Evolutionary conservation across 2,888 invertebrate species (phyloP).

Genomic region (Coecobrya sp.): DNA sequence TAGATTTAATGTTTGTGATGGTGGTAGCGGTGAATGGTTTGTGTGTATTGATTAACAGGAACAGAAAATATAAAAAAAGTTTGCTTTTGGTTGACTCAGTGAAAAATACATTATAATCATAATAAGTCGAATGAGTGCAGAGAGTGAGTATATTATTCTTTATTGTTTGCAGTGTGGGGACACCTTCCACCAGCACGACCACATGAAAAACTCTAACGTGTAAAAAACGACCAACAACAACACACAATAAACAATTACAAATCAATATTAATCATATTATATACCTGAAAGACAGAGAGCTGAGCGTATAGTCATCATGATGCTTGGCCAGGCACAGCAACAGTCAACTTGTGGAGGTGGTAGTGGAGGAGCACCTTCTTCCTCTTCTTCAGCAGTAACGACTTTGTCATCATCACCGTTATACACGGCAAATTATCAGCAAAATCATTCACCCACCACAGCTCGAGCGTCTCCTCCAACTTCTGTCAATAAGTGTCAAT

Average conservation of each 20-base stretch:
- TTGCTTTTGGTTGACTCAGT: constrained; percentile 49
- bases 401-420: background rate
- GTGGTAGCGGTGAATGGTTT: constrained; percentile 56
- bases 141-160: background rate
- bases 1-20: constrained; percentile 46
- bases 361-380: constrained; percentile 39
- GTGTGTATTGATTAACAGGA: constrained; percentile 78
- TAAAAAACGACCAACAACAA: background rate
- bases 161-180: constrained; percentile 48
- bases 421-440: constrained; percentile 21
- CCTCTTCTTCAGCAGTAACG: background rate
- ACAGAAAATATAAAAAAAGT: constrained; percentile 12
- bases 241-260: constrained; percentile 48
- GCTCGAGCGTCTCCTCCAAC: constrained; percentile 25
- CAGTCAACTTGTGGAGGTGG: constrained; percentile 61
- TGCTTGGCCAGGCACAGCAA: constrained; percentile 73
- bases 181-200: background rate
- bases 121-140: background rate
- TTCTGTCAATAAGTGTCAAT: constrained; percentile 76
- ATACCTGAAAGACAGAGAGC: background rate
- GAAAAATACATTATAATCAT: background rate
- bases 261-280: constrained; percentile 72
- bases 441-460: constrained; percentile 14
- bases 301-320: constrained; percentile 67
- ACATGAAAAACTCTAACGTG: background rate